Evolutionary conservation across 1,140 invertebrate genomes (phyloP).

Genomic region (Aporrectodea caliginosa): DNA sequence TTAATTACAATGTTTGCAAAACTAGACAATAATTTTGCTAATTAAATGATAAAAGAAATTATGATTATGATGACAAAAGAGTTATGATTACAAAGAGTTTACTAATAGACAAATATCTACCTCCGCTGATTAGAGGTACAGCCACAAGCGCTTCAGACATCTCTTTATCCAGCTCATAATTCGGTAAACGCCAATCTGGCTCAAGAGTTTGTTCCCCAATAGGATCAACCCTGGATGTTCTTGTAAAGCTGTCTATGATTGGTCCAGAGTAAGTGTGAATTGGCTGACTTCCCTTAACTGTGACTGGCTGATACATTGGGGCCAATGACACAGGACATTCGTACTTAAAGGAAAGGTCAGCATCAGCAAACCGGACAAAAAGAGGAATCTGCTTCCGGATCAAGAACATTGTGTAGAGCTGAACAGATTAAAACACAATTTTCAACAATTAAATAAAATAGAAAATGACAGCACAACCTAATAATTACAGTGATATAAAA

Average conservation of each 20-base stretch:
- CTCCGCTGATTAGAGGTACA: conserved; percentile 45
- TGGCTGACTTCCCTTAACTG: conserved; percentile 44
- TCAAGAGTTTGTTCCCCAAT: conserved; percentile 40
- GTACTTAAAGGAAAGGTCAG: conserved; percentile 37
- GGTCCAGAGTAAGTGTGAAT: conserved; percentile 45
- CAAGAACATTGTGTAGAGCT: conserved; percentile 43
- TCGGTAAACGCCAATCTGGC: conserved; percentile 42
- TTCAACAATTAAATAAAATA: too few species aligned
- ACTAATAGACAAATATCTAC: conserved; percentile 33
- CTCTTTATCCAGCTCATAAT: conserved; percentile 42
- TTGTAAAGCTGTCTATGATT: conserved; percentile 44
- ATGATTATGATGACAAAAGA: too few species aligned
- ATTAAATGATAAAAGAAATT: too few species aligned
- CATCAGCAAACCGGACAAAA: conserved; percentile 42
- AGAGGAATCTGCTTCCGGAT: conserved; percentile 43
- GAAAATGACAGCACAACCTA: too few species aligned
- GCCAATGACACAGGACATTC: conserved; percentile 48
- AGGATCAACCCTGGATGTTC: conserved; percentile 47
- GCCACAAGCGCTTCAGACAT: conserved; percentile 36
- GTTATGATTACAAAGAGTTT: neutral
- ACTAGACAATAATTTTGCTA: too few species aligned
- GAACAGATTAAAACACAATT: too few species aligned
- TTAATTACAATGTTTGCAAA: too few species aligned
- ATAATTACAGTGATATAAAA: too few species aligned
- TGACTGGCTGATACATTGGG: conserved; percentile 46